phyloP scores from a whole-genome alignment of 2,113 vertebrate species.

The Orcinus orca region DNA sequence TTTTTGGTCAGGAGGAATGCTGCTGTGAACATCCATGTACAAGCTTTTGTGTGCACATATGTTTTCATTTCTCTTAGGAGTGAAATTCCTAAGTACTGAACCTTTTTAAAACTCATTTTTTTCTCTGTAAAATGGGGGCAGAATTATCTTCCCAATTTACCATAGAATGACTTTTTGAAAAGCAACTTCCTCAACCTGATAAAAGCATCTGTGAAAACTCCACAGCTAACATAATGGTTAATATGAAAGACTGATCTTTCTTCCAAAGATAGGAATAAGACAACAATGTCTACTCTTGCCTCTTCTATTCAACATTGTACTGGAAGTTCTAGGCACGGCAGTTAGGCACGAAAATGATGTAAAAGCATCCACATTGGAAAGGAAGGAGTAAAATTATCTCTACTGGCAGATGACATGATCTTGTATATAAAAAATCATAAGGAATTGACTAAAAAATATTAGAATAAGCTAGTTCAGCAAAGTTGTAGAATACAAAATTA shows the following conservation, averaged over 20 bases:
- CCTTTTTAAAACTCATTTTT: background rate
- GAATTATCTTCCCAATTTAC: background rate
- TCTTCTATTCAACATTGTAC: background rate
- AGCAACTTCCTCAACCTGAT: background rate
- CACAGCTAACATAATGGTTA: background rate
- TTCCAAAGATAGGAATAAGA: background rate
- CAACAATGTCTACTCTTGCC: background rate
- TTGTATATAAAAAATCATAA: background rate
- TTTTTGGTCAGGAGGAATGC: background rate
- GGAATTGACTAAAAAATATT: background rate
- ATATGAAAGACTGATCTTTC: background rate
- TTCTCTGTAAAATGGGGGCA: background rate
- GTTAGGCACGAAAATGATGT: background rate
- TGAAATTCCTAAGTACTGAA: background rate
- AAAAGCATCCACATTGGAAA: background rate
- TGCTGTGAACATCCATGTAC: background rate
- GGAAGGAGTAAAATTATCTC: background rate
- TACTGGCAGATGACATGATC: background rate
- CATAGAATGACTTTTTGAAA: background rate
- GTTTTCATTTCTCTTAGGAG: constrained; percentile 9
- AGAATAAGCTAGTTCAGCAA: background rate
- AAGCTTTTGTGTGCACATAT: background rate
- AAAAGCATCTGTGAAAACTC: background rate
- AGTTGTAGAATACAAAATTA: background rate
- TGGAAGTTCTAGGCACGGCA: background rate